phyloP scores from a whole-genome alignment of 2,113 vertebrate species.

The Ammospiza nelsoni region DNA sequence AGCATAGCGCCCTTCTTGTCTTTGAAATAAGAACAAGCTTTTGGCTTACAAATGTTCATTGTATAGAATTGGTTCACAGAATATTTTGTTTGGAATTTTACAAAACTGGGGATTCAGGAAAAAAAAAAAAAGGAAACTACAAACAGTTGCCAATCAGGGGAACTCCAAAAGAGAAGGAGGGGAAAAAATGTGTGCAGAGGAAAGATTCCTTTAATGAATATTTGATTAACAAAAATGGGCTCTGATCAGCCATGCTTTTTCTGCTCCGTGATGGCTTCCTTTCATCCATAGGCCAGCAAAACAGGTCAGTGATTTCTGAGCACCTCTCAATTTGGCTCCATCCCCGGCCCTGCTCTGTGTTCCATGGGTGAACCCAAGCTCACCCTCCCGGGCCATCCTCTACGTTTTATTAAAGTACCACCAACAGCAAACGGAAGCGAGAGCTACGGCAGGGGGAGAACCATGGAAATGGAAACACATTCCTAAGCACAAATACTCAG shows the following conservation, averaged over 20 bases:
- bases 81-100: slow-evolving; percentile 68
- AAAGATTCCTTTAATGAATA: slow-evolving; percentile 61
- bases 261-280: slow-evolving; percentile 85
- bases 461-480: not conserved
- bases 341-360: slow-evolving; percentile 16
- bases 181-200: not conserved
- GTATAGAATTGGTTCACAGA: slow-evolving; percentile 50
- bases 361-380: slow-evolving; percentile 39
- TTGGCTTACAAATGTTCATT: slow-evolving; percentile 54
- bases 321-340: slow-evolving; percentile 59
- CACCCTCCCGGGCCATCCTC: slow-evolving; percentile 46
- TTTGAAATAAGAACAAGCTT: slow-evolving; percentile 44
- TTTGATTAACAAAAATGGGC: slow-evolving; percentile 73
- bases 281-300: slow-evolving; percentile 86
- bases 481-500: slow-evolving; percentile 38
- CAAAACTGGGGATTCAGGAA: not conserved
- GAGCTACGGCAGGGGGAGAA: not conserved
- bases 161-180: slow-evolving; percentile 51
- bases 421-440: slow-evolving; percentile 63
- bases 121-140: slow-evolving; percentile 32
- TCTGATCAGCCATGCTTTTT: slow-evolving; percentile 83
- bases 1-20: slow-evolving; percentile 75
- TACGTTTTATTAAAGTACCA: slow-evolving; percentile 77
- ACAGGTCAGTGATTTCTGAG: slow-evolving; percentile 58
- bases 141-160: slow-evolving; percentile 73